Evolutionary conservation across 1,140 invertebrate species (phyloP).

Genomic region (Drosophila sp.): DNA sequence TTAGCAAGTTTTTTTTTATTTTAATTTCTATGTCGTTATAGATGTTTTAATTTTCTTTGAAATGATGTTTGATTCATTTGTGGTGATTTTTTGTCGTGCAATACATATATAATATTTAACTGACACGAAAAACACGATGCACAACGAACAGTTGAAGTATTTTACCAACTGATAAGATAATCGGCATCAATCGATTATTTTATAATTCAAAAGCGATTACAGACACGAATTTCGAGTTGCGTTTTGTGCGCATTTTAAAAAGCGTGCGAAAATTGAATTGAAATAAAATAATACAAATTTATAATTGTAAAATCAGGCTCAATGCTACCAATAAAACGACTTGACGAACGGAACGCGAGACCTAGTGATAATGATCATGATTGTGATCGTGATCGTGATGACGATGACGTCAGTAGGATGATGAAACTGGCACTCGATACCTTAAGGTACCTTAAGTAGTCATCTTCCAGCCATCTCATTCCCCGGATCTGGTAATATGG

Average conservation of each 20-base stretch:
- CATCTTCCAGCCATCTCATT: too few species aligned
- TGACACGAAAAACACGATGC: too few species aligned
- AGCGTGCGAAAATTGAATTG: conserved; percentile 4
- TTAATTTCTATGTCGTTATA: too few species aligned
- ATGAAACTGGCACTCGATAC: neutral
- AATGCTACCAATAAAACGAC: conserved; percentile 1
- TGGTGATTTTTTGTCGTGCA: neutral
- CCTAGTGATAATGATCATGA: conserved; percentile 5
- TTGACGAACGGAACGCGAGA: neutral
- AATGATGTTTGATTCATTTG: neutral
- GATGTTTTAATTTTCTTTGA: too few species aligned
- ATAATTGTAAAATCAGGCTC: neutral
- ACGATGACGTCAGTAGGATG: conserved; percentile 18
- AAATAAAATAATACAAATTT: conserved; percentile 1
- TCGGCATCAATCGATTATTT: too few species aligned
- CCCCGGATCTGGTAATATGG: neutral
- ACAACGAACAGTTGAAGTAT: too few species aligned
- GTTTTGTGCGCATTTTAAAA: conserved; percentile 1
- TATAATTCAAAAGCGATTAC: too few species aligned
- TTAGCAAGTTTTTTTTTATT: neutral
- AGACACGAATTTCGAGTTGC: neutral
- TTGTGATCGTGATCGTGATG: conserved; percentile 13
- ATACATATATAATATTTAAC: too few species aligned
- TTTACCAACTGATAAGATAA: too few species aligned
- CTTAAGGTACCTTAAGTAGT: too few species aligned